A percentile compares a stretch with the other conserved stretches of the same genome.
Evolutionary conservation across 2,797 vertebrate species (phyloP).

Genomic region (Syncerus caffer): DNA sequence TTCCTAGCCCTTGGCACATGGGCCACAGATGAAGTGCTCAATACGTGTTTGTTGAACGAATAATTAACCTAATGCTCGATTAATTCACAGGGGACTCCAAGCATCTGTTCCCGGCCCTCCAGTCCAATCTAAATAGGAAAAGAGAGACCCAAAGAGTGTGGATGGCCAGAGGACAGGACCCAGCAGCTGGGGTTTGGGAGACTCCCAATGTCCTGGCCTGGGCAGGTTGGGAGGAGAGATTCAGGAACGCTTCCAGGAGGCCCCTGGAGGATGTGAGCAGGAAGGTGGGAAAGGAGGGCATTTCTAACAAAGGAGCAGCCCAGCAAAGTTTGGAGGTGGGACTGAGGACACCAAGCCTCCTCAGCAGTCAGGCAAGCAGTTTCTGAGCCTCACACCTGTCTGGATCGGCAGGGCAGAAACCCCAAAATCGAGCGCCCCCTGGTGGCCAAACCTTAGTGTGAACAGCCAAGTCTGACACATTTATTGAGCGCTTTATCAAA

Average conservation of each 20-base stretch:
- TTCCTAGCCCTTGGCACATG: background rate
- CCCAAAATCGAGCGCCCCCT: background rate
- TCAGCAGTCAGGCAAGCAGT: background rate
- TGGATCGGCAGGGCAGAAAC: rapidly evolving
- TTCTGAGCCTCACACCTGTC: background rate
- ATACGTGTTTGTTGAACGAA: background rate
- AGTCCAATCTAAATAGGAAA: background rate
- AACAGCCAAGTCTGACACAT: rapidly evolving
- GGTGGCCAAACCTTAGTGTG: background rate
- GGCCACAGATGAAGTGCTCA: background rate
- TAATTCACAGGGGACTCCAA: background rate
- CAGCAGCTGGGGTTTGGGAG: background rate
- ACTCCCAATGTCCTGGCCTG: background rate
- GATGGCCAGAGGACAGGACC: background rate
- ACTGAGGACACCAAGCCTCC: background rate
- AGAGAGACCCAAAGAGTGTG: background rate
- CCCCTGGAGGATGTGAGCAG: background rate
- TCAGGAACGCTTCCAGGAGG: background rate
- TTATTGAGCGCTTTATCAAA: background rate
- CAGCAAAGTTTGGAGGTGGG: background rate
- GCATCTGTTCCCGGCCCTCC: background rate
- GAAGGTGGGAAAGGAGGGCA: background rate
- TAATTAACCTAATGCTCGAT: background rate
- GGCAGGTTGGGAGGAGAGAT: background rate
- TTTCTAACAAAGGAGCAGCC: background rate